Evolutionary conservation across 2,797 vertebrate genomes (phyloP).

Genomic region (Pygocentrus nattereri): DNA sequence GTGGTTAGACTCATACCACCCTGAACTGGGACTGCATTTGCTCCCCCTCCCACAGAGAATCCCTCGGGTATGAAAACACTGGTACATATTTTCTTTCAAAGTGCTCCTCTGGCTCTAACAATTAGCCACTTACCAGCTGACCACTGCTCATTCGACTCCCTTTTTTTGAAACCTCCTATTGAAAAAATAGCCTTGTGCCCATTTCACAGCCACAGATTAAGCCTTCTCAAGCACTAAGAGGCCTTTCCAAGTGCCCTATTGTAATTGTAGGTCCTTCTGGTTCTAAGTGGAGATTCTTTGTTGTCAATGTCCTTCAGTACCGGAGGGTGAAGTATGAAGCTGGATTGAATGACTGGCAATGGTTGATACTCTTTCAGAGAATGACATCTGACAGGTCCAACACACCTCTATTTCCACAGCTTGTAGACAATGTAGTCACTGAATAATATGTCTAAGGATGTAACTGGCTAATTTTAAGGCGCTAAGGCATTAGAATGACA

Average conservation of each 20-base stretch:
- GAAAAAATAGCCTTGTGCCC: neutral
- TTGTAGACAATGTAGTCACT: too few relatives aligned
- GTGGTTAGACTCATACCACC: neutral
- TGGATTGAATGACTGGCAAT: neutral
- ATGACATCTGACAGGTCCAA: too few relatives aligned
- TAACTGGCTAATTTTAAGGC: too few relatives aligned
- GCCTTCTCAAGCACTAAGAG: neutral
- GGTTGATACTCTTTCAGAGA: neutral
- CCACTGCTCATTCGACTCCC: neutral
- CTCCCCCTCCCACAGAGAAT: neutral
- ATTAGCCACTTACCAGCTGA: constrained; percentile 2
- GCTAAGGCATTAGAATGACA: too few relatives aligned
- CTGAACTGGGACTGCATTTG: neutral
- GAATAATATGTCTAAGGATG: too few relatives aligned
- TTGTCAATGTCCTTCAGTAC: neutral
- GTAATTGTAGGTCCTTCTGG: constrained; percentile 13
- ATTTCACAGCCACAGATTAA: constrained; percentile 10
- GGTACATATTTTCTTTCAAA: neutral
- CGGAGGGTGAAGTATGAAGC: neutral
- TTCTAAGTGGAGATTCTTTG: neutral
- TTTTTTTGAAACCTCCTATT: neutral
- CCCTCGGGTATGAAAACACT: neutral
- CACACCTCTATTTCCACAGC: too few relatives aligned
- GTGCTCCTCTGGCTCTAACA: neutral
- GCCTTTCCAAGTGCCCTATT: neutral